Base-by-base conservation (phyloP, 2,113 vertebrate species). In the Porphyrio hochstetteri region DNA sequence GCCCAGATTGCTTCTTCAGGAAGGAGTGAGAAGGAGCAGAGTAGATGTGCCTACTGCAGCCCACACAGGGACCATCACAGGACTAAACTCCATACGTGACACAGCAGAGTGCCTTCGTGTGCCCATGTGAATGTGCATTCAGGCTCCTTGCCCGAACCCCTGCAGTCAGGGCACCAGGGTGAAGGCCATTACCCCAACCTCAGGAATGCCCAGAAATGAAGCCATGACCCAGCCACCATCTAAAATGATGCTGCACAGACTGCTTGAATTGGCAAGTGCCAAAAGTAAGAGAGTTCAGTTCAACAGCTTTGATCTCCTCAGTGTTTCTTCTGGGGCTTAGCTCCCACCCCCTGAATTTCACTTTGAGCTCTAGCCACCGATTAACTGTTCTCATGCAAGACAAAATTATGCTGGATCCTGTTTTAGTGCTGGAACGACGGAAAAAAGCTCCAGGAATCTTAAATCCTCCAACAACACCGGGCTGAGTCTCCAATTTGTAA, bases 71-170 rank as follows among this genome's bases (percentile, higher is more conserved):
- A 28, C 33, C 23, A 1, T 0, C 3, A 20, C 14, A 33, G 61
- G 31, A 70, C 38, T 24, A 42, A 68, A 18, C 1, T 4, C 76
- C 1, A 2, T 2, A 5, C 1, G 0, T 4, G 31, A 17, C 33
- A 11, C 0, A 7, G 38, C 64, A 42, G 63, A 61, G 70, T 21
- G 48, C 28, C 48, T 44, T 21, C 2, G 1, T 1, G 0, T 6
- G 31, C 48, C 7, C 68, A 17, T 0, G 2, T 1, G 13, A 27
- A 5, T 0, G 5, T 12, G 27, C 25, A 7, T 12, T 5, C 1
- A 0, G 38, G 40, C 3, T 9, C 15, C 52, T 21, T 36, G 50
- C 21, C 2, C 42, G 17, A 16, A 7, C 42, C 42, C 16, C 42
- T 44, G 0, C 27, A 25, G 40, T 42, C 63, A 60, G 36, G 50